A percentile compares a stretch with the other conserved stretches of the same genome.
These are phyloP conservation scores for Mimas tiliae DNA, from an alignment of 2,888 invertebrate species.

Conservation along the genomic window DNA sequence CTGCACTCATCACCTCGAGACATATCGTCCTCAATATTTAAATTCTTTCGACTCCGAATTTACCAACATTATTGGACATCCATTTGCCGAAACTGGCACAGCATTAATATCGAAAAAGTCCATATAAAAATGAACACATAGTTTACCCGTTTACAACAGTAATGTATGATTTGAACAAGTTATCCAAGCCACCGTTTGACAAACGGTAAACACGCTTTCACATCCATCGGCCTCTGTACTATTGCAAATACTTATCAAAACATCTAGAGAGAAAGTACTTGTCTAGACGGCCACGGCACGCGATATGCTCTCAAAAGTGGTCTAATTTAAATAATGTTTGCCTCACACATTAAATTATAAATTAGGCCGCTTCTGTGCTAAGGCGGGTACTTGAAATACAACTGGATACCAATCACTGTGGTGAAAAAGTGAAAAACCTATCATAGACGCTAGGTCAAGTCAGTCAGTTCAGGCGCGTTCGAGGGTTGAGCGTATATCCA, in stretches of 20 bases:
- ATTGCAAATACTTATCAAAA: slow-evolving; percentile 11
- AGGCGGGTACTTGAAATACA: too few species aligned
- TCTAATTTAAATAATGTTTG: slow-evolving; percentile 13
- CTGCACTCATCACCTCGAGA: too few species aligned
- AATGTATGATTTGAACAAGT: background rate
- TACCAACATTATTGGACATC: too few species aligned
- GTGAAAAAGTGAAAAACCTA: too few species aligned
- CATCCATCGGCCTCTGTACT: background rate
- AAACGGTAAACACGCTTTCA: slow-evolving; percentile 23
- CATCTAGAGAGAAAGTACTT: slow-evolving; percentile 14
- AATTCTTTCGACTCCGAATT: too few species aligned
- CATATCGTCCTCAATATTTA: too few species aligned
- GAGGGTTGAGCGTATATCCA: too few species aligned
- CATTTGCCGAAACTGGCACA: too few species aligned
- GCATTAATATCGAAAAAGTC: background rate
- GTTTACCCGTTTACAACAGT: background rate
- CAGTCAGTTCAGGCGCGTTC: too few species aligned
- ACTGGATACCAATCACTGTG: too few species aligned
- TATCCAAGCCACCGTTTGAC: slow-evolving; percentile 5
- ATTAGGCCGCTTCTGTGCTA: background rate
- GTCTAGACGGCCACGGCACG: slow-evolving; percentile 20
- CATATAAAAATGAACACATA: background rate
- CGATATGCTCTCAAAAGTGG: slow-evolving; percentile 20
- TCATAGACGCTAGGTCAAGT: too few species aligned
- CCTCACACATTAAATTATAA: background rate